phyloP scores from a whole-genome alignment of 1,140 invertebrate genomes.

The Calliphora vicina region DNA sequence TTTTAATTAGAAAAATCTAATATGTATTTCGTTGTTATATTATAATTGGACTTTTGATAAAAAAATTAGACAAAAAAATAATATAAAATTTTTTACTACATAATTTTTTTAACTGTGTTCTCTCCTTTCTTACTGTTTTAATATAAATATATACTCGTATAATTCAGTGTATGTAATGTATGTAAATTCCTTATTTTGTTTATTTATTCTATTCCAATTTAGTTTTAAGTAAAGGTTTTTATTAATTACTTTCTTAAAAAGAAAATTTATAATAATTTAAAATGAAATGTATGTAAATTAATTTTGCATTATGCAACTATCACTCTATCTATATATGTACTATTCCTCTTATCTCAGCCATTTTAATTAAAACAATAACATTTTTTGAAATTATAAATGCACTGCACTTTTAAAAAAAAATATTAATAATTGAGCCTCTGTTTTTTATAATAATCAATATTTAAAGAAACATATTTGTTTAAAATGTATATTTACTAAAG shows the following conservation, averaged over 20 bases:
- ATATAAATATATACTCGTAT: background rate
- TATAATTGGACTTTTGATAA: background rate
- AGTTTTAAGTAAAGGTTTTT: background rate
- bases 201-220: background rate
- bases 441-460: slow-evolving; percentile 28
- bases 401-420: background rate
- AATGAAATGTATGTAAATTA: background rate
- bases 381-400: background rate
- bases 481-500: slow-evolving; percentile 6
- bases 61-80: too few relatives aligned
- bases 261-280: background rate
- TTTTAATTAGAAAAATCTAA: background rate
- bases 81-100: background rate
- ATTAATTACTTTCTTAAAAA: background rate
- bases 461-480: background rate
- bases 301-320: background rate
- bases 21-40: background rate
- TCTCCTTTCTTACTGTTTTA: background rate
- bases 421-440: background rate
- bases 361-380: background rate
- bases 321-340: background rate
- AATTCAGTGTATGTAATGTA: background rate
- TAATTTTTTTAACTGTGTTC: background rate
- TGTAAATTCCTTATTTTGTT: background rate
- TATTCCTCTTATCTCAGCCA: background rate